phyloP scores from a whole-genome alignment of 2,888 invertebrate genomes.

The Melanostoma mellinum region DNA sequence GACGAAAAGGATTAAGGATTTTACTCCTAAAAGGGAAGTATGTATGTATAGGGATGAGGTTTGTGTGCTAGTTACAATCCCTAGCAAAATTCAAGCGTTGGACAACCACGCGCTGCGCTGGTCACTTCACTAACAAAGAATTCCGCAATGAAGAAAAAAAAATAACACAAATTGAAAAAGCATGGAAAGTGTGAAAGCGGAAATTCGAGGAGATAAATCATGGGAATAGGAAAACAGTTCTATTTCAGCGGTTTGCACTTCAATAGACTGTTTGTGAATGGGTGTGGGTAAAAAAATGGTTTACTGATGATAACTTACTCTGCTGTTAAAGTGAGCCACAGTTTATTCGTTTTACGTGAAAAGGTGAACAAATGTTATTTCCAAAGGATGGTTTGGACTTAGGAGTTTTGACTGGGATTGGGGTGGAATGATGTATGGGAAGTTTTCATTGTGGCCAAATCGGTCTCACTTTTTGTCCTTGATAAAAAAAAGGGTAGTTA shows the following conservation, averaged over 20 bases:
- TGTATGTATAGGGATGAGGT: background rate
- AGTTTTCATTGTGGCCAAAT: conserved; percentile 66
- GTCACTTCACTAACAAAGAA: conserved; percentile 20
- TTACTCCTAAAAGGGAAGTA: too few species aligned
- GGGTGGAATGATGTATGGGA: background rate
- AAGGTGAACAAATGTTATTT: conserved; percentile 28
- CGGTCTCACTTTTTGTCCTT: conserved; percentile 71
- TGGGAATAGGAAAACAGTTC: conserved; percentile 46
- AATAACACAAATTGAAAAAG: background rate
- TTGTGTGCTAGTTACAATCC: conserved; percentile 33
- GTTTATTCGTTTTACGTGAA: conserved; percentile 28
- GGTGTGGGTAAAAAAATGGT: conserved; percentile 1
- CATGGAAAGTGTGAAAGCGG: conserved; percentile 49
- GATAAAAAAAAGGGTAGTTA: conserved; percentile 64
- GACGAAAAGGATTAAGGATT: background rate
- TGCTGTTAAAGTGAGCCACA: conserved; percentile 20
- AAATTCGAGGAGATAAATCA: conserved; percentile 61
- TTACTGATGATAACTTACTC: conserved; percentile 19
- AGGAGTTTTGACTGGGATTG: background rate
- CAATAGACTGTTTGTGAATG: conserved; percentile 35
- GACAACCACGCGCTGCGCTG: conserved; percentile 34
- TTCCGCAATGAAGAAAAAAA: background rate
- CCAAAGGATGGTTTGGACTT: background rate
- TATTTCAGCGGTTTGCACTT: conserved; percentile 64
- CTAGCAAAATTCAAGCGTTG: conserved; percentile 41